These are phyloP conservation scores for Eretmochelys imbricata DNA, from an alignment of 2,113 vertebrate species.

Conservation along the genomic window DNA sequence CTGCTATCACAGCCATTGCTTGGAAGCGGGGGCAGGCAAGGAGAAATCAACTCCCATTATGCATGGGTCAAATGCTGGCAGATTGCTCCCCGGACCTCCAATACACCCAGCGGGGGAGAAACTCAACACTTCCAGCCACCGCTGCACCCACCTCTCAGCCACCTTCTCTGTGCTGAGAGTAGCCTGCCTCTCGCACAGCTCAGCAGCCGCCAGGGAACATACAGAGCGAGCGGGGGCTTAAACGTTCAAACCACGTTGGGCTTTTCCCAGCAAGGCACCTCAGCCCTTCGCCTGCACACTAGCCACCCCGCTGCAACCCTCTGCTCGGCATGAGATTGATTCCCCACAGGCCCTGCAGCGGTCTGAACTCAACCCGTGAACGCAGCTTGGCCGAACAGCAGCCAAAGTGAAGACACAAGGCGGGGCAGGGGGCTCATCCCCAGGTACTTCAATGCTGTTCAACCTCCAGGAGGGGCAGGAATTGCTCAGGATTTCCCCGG, in stretches of 20 bases:
- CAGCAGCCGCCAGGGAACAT: background rate
- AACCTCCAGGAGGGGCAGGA: background rate
- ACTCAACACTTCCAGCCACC: background rate
- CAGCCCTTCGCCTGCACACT: background rate
- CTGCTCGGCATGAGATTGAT: too few species aligned
- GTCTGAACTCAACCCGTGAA: background rate
- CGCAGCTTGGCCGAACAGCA: too few species aligned
- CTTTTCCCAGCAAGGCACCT: background rate
- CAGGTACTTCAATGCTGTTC: background rate
- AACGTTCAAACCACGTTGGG: slow-evolving; percentile 28
- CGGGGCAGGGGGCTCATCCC: background rate
- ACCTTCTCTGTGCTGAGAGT: background rate
- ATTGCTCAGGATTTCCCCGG: background rate
- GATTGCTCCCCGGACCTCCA: background rate
- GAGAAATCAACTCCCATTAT: background rate
- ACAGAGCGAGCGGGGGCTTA: background rate
- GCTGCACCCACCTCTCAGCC: background rate
- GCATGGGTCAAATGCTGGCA: background rate
- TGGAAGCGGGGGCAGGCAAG: background rate
- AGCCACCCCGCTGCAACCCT: background rate
- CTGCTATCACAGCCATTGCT: slow-evolving; percentile 54
- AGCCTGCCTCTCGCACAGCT: slow-evolving; percentile 19
- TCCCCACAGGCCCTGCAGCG: too few species aligned
- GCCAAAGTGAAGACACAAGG: background rate
- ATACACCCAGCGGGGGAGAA: background rate